A percentile compares a stretch with the other conserved stretches of the same genome.
phyloP scores from a whole-genome alignment of 2,797 vertebrate species.

The Cephalopachus bancanus region DNA sequence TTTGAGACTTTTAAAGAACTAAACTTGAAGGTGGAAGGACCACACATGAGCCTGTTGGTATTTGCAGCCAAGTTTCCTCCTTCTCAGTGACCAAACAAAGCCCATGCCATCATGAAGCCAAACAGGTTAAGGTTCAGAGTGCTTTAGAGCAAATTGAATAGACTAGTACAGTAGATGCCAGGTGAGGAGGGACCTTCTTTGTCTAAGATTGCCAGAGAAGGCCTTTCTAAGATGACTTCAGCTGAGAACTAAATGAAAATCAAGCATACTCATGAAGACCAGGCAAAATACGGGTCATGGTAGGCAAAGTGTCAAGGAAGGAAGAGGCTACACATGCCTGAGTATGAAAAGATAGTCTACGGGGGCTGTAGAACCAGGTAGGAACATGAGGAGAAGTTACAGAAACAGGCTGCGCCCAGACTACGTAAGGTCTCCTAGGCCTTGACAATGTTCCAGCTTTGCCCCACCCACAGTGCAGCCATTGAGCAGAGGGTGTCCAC shows the following conservation, averaged over 20 bases:
- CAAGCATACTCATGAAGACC: neutral
- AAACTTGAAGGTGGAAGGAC: neutral
- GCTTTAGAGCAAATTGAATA: slow-evolving; percentile 40
- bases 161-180: neutral
- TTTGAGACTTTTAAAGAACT: neutral
- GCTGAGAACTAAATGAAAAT: slow-evolving; percentile 18
- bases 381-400: neutral
- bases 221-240: slow-evolving; percentile 18
- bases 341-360: neutral
- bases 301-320: neutral
- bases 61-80: neutral
- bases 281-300: neutral
- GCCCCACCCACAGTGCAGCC: neutral
- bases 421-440: neutral
- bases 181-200: neutral
- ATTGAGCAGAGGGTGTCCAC: neutral
- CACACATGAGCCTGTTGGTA: neutral
- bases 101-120: neutral
- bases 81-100: neutral
- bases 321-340: neutral
- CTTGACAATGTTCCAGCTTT: neutral
- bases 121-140: neutral
- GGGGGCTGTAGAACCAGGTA: neutral
- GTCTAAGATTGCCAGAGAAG: neutral
- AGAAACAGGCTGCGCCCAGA: neutral